phyloP scores from a whole-genome alignment of 2,113 vertebrate species.

The Clarias magur region DNA sequence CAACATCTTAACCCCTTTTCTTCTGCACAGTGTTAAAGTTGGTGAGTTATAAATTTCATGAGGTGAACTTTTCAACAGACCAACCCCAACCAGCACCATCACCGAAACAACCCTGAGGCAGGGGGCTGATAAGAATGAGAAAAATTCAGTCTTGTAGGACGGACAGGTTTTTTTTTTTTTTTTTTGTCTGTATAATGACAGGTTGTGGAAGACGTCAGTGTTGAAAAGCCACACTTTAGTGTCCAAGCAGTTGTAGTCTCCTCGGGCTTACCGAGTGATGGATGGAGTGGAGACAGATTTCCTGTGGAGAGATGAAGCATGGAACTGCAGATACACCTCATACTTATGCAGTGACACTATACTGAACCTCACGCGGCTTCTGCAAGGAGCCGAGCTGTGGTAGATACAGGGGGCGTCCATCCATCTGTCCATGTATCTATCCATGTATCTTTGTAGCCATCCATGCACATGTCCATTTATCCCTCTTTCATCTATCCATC shows the following conservation, averaged over 20 bases:
- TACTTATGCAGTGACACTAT: not conserved
- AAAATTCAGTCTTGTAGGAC: not conserved
- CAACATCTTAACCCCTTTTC: too few species aligned
- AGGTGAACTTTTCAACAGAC: not conserved
- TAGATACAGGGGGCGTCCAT: not conserved
- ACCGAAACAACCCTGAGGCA: too few species aligned
- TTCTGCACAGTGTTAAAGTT: not conserved
- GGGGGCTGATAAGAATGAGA: not conserved
- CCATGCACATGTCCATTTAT: not conserved
- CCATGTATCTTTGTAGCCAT: not conserved
- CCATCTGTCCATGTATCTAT: not conserved
- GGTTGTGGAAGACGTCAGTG: not conserved
- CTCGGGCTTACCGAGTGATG: not conserved
- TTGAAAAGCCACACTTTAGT: not conserved
- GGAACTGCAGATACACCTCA: not conserved
- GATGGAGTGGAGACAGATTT: not conserved
- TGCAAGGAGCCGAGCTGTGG: slow-evolving; percentile 14
- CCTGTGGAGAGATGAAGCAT: slow-evolving; percentile 8
- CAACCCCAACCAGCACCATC: not conserved
- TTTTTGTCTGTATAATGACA: not conserved
- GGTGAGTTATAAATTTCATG: not conserved
- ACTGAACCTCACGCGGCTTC: not conserved
- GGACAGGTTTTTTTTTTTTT: slow-evolving; percentile 5
- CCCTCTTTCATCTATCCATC: not conserved
- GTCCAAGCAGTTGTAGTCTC: not conserved